phyloP scores from a whole-genome alignment of 1,140 invertebrate species.

The Drosophila nannoptera region DNA sequence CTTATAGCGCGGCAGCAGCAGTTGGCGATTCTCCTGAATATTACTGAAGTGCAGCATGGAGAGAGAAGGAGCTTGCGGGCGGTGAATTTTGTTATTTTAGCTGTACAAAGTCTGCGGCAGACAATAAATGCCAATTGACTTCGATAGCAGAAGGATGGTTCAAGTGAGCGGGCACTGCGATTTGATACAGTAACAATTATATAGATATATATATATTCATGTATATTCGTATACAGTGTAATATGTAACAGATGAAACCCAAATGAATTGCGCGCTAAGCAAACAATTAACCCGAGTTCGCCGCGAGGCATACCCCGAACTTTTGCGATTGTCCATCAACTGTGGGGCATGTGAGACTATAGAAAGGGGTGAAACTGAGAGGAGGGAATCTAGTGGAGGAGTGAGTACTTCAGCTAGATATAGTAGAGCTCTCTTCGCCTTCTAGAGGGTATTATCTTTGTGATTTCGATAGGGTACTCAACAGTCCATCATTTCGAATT shows the following conservation, averaged over 20 bases:
- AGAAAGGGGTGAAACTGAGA: no score
- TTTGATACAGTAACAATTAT: slow-evolving; percentile 40
- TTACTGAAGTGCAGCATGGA: slow-evolving; percentile 9
- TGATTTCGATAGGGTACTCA: not conserved
- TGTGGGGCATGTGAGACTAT: not conserved
- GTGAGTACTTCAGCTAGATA: no score
- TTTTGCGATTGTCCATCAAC: no score
- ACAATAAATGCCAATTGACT: slow-evolving; percentile 74
- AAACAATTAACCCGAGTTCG: slow-evolving; percentile 48
- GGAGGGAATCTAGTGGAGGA: no score
- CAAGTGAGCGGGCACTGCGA: slow-evolving; percentile 24
- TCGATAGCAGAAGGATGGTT: slow-evolving; percentile 38
- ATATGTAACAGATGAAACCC: slow-evolving; percentile 1
- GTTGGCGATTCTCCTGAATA: slow-evolving; percentile 15
- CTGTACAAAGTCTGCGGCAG: slow-evolving; percentile 78
- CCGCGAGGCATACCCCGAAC: slow-evolving; percentile 5
- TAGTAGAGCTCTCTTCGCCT: no score
- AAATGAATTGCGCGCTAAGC: slow-evolving; percentile 42
- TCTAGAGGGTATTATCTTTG: no score
- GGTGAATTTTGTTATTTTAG: slow-evolving; percentile 71
- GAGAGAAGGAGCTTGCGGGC: slow-evolving; percentile 5
- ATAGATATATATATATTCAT: no score
- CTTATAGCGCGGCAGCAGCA: slow-evolving; percentile 34
- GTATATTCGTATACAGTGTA: no score
- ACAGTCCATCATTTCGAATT: not conserved